These are phyloP conservation scores for Reticulitermes lucifugus DNA, from an alignment of 2,888 invertebrate genomes.

Conservation along the genomic window DNA sequence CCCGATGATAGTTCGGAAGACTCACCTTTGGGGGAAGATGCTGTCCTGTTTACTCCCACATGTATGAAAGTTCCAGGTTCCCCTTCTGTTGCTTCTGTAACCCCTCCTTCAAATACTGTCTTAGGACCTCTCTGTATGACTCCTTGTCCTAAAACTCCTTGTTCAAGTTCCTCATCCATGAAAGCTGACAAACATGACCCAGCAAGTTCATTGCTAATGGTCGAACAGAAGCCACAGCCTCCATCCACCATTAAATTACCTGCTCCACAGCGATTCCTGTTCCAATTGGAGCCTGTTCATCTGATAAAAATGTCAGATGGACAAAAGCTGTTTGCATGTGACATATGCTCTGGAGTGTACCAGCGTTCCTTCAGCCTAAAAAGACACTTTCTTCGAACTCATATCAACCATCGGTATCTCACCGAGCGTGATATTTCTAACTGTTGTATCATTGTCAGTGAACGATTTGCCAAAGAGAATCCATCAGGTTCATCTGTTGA, in stretches of 20 bases:
- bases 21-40: neutral
- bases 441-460: constrained; percentile 60
- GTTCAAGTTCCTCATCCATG: neutral
- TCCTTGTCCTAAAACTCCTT: constrained; percentile 14
- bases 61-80: neutral
- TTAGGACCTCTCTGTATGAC: neutral
- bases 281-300: constrained; percentile 54
- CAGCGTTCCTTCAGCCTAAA: constrained; percentile 66
- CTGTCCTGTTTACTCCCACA: constrained; percentile 2
- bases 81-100: constrained; percentile 3
- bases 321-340: constrained; percentile 60
- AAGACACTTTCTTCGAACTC: constrained; percentile 65
- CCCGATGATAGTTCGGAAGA: neutral
- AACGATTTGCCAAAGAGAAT: neutral
- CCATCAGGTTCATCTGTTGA: neutral
- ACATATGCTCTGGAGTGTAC: constrained; percentile 65
- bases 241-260: neutral
- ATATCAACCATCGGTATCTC: constrained; percentile 64
- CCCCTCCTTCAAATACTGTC: neutral
- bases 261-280: constrained; percentile 53
- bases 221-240: neutral
- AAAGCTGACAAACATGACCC: neutral
- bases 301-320: constrained; percentile 54
- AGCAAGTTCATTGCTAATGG: neutral
- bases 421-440: constrained; percentile 62